Evolutionary conservation across 2,113 vertebrate genomes (phyloP).

Genomic region (Actinemys pallida): DNA sequence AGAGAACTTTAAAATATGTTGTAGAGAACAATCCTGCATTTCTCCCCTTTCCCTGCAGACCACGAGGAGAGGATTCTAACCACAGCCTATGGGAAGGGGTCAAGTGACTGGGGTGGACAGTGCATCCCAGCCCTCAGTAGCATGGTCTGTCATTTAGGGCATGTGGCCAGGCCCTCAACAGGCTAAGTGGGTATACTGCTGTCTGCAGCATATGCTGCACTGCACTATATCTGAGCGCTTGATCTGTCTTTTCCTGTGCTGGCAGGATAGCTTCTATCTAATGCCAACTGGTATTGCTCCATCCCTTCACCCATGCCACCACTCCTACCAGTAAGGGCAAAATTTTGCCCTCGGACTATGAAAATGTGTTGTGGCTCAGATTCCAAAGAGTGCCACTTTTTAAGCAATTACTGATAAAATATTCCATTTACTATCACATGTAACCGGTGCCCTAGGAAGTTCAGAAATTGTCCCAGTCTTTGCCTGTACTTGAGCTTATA

Average conservation of each 20-base stretch:
- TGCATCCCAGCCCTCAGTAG: neutral
- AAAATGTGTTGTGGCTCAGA: neutral
- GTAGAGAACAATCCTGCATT: neutral
- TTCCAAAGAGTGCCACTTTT: neutral
- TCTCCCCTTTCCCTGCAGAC: neutral
- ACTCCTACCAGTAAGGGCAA: neutral
- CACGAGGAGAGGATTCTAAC: neutral
- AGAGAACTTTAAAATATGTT: neutral
- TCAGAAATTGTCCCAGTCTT: neutral
- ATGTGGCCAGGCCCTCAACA: fast-evolving
- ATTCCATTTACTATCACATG: neutral
- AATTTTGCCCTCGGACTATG: neutral
- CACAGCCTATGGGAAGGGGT: neutral
- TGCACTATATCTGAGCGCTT: neutral
- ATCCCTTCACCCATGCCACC: neutral
- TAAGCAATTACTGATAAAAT: neutral
- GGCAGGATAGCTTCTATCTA: neutral
- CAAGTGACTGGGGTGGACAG: neutral
- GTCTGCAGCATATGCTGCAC: fast-evolving
- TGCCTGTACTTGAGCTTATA: neutral
- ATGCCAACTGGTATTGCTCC: neutral
- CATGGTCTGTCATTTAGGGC: neutral
- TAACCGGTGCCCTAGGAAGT: neutral
- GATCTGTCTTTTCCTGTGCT: neutral
- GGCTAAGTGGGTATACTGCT: neutral